phyloP scores from a whole-genome alignment of 1,140 invertebrate genomes.

The Euura saliciscinereae region DNA sequence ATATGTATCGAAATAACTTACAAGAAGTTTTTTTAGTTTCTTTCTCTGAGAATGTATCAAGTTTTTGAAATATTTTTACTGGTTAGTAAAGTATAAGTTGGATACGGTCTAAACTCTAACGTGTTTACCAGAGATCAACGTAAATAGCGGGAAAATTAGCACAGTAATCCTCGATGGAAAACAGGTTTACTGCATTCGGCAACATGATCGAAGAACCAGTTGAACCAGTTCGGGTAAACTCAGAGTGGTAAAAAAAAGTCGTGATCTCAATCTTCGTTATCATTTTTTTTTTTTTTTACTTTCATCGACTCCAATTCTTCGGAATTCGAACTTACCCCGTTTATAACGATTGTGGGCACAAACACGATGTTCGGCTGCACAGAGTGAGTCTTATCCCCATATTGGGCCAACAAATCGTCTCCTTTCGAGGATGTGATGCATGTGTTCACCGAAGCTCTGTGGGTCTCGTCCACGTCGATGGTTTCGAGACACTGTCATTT shows the following conservation, averaged over 20 bases:
- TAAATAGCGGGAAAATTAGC: no score
- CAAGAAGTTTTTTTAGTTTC: no score
- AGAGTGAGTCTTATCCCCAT: conserved; percentile 63
- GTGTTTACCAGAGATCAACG: no score
- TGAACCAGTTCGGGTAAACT: not conserved
- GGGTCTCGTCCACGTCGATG: conserved; percentile 13
- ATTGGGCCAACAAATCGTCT: conserved; percentile 59
- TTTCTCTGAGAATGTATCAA: no score
- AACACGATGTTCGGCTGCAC: conserved; percentile 61
- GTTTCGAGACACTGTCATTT: conserved; percentile 22
- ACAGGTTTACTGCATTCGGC: not conserved
- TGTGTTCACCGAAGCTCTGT: not conserved
- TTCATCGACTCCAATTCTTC: not conserved
- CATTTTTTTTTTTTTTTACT: no score
- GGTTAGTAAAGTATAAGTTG: no score
- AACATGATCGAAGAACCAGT: not conserved
- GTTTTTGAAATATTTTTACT: no score
- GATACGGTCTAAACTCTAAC: no score
- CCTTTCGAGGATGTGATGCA: conserved; percentile 35
- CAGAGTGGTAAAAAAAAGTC: not conserved
- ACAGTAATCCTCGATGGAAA: not conserved
- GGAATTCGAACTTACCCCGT: conserved; percentile 49
- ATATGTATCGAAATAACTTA: no score
- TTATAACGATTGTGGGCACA: conserved; percentile 68
- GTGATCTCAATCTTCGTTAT: not conserved